A percentile compares a stretch with the other conserved stretches of the same genome.
Evolutionary conservation across 2,797 vertebrate species (phyloP).

Genomic region (Hypotaenidia philippensis): DNA sequence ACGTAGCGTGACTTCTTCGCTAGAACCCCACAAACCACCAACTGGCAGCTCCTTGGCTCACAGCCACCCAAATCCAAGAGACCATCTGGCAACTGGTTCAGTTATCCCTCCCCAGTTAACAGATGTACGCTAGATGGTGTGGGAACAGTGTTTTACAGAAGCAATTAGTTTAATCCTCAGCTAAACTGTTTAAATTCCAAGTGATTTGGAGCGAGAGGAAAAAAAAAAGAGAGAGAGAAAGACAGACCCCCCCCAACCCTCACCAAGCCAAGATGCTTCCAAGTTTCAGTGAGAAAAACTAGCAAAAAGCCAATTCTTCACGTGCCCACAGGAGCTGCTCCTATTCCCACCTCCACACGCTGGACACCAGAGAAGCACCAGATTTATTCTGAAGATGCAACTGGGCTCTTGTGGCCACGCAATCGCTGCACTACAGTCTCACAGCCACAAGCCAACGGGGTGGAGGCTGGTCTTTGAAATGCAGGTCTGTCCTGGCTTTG

Average conservation of each 20-base stretch:
- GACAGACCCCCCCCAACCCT: too few relatives aligned
- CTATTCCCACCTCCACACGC: rapidly evolving
- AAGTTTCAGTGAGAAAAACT: conserved; percentile 11
- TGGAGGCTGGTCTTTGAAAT: neutral
- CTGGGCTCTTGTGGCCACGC: neutral
- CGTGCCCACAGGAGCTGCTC: rapidly evolving
- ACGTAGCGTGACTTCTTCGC: conserved; percentile 58
- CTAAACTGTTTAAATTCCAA: conserved; percentile 73
- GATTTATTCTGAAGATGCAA: neutral
- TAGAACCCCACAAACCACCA: conserved; percentile 58
- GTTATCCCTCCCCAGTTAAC: conserved; percentile 51
- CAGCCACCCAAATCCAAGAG: conserved; percentile 70
- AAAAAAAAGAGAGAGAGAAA: neutral
- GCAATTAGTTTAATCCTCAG: conserved; percentile 74
- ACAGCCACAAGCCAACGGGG: neutral
- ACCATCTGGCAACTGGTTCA: conserved; percentile 72
- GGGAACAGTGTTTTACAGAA: conserved; percentile 58
- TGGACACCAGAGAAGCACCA: neutral
- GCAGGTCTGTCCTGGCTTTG: neutral
- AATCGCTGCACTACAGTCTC: rapidly evolving
- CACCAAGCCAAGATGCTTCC: neutral
- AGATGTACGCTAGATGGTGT: conserved; percentile 64
- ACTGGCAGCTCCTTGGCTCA: conserved; percentile 71
- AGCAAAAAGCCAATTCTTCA: neutral
- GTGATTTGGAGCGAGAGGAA: neutral